phyloP scores from a whole-genome alignment of 1,140 invertebrate species.

The Ectropis grisescens region DNA sequence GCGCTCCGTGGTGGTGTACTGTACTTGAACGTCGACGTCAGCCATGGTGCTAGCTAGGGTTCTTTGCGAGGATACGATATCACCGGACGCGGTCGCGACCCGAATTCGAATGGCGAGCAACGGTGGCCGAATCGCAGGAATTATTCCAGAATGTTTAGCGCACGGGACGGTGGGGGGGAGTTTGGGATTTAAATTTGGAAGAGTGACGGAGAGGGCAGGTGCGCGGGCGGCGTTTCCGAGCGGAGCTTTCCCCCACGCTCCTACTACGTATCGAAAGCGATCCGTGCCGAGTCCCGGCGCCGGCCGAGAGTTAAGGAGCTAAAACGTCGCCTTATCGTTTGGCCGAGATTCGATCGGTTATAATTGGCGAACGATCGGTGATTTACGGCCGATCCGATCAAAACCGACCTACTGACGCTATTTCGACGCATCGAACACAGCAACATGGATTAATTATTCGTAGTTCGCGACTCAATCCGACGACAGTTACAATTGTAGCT shows the following conservation, averaged over 20 bases:
- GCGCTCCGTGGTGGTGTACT: slow-evolving; percentile 85
- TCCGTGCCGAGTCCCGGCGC: slow-evolving; percentile 5
- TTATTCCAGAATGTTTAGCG: slow-evolving; percentile 67
- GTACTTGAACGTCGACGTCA: slow-evolving; percentile 88
- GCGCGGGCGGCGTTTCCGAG: slow-evolving; percentile 57
- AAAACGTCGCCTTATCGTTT: slow-evolving; percentile 27
- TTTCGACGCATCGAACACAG: too few relatives aligned
- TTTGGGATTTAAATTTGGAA: slow-evolving; percentile 68
- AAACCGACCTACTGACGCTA: slow-evolving; percentile 4
- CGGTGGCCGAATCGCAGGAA: slow-evolving; percentile 61
- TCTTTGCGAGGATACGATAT: slow-evolving; percentile 45
- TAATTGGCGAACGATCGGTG: slow-evolving; percentile 34
- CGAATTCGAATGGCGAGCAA: slow-evolving; percentile 66
- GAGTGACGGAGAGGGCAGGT: slow-evolving; percentile 68
- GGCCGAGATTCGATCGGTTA: slow-evolving; percentile 29
- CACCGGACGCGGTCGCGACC: slow-evolving; percentile 66
- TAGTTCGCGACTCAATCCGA: too few relatives aligned
- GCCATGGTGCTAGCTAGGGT: slow-evolving; percentile 79
- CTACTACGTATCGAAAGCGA: slow-evolving; percentile 20
- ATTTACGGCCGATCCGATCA: slow-evolving; percentile 23
- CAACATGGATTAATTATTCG: too few relatives aligned
- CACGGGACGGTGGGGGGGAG: slow-evolving; percentile 58
- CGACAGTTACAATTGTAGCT: too few relatives aligned
- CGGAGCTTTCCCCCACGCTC: too few relatives aligned
- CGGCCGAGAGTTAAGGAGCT: too few relatives aligned